Base-by-base conservation (phyloP, 2,888 invertebrate genomes). In the Iselma pallidipennis region DNA sequence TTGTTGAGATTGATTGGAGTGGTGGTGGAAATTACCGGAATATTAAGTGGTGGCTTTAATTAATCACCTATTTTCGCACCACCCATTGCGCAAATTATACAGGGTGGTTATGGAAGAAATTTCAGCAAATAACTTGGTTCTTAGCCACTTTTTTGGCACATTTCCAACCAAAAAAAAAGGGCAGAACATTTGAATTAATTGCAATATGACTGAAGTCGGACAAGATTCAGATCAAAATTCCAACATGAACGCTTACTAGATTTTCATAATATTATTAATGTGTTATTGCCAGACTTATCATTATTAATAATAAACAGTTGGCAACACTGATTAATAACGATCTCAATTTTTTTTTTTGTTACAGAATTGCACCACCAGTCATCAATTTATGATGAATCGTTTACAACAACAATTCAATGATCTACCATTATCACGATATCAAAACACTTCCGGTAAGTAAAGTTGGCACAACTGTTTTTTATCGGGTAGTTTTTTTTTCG, bases 191-290 rank as follows among this genome's bases (percentile, higher is more conserved):
- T 69, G 70, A 70, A 74, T 74, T 73, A 74, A 74, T 74, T 66
- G 71, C 61, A 31, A n/a, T 61, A 42, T 65, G 63, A 69, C 67
- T 67, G 66, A 71, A 70, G n/a, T n/a, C 68, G 66, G 66, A 73
- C 73, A 73, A 69, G 68, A 68, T 66, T 71, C 72, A 74, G 74
- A 76, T 75, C 75, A 76, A 75, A 76, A n/a, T n/a, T n/a, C n/a
- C n/a, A n/a, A n/a, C n/a, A n/a, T n/a, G n/a, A n/a, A n/a, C n/a
- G n/a, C n/a, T 76, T 75, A 74, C 72, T 45, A n/a, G 50, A 59
- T 54, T 63, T 63, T 63, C 54, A 61, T 63, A 60, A 65, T 49
- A 63, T 57, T 60, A 66, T 66, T 66, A 65, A 66, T 66, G 66
- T 29, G 58, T n/a, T n/a, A n/a, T n/a, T n/a, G n/a, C n/a, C n/a